A percentile compares a stretch with the other conserved stretches of the same genome.
These are phyloP conservation scores for Muscicapa striata DNA, from an alignment of 2,797 vertebrate species.

Conservation along the genomic window DNA sequence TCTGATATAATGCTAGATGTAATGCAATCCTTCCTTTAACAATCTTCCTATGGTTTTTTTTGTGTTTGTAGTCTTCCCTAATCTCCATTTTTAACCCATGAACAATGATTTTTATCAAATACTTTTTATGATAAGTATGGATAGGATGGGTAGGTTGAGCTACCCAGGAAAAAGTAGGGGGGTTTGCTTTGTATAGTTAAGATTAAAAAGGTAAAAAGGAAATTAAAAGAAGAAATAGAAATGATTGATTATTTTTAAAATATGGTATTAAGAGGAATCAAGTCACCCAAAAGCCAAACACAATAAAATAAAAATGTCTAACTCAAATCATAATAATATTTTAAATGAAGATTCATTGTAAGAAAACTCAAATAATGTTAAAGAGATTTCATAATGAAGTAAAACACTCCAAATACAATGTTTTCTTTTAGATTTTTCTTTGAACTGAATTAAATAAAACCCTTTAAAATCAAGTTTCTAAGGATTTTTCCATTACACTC, in stretches of 20 bases:
- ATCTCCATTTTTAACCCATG: not conserved
- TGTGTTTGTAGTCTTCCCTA: not conserved
- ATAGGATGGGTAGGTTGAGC: not conserved
- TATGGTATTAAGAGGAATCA: not conserved
- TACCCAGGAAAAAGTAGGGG: not conserved
- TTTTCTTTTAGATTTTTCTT: not conserved
- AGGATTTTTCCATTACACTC: not conserved
- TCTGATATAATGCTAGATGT: not conserved
- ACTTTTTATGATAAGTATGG: not conserved
- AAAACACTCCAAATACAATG: not conserved
- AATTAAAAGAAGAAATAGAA: not conserved
- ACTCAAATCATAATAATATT: not conserved
- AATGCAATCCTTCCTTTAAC: not conserved
- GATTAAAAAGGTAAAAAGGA: fast-evolving
- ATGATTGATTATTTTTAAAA: not conserved
- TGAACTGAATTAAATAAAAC: not conserved
- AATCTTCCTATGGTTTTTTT: not conserved
- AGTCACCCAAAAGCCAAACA: not conserved
- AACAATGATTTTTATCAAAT: not conserved
- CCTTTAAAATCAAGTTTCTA: not conserved
- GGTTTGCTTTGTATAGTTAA: not conserved
- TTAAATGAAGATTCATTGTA: not conserved
- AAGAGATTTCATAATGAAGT: not conserved
- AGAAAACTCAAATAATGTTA: not conserved
- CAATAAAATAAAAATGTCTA: not conserved